A percentile compares a stretch with the other conserved stretches of the same genome.
These are phyloP conservation scores for Lamellibrachia columna DNA, from an alignment of 2,888 invertebrate species.

Conservation along the genomic window DNA sequence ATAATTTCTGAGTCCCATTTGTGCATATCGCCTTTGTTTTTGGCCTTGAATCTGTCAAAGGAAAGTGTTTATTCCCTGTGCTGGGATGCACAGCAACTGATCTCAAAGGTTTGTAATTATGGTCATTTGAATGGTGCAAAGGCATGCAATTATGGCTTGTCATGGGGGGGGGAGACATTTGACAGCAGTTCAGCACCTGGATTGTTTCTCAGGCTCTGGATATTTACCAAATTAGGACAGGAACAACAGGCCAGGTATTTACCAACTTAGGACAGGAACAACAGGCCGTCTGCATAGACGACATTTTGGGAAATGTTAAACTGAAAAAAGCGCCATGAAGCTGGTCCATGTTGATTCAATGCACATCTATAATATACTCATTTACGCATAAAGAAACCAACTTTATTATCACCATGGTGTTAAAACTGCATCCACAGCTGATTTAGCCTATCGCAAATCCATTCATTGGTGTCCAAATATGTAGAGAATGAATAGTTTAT, in stretches of 20 bases:
- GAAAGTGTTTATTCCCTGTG: not conserved
- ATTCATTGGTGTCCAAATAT: too few species aligned
- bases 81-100: not conserved
- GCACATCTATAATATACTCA: not conserved
- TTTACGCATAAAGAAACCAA: too few species aligned
- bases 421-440: not conserved
- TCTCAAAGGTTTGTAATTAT: not conserved
- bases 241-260: not conserved
- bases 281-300: not conserved
- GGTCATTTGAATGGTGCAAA: not conserved
- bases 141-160: not conserved
- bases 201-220: not conserved
- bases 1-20: not conserved
- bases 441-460: too few species aligned
- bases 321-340: not conserved
- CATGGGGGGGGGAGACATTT: not conserved
- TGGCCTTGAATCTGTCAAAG: not conserved
- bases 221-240: not conserved
- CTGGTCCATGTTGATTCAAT: not conserved
- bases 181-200: not conserved
- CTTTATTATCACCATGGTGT: too few species aligned
- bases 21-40: not conserved
- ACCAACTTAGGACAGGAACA: not conserved
- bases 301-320: not conserved
- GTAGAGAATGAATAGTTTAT: too few species aligned